Base-by-base conservation (phyloP, 2,888 invertebrate genomes). In the Macrophya annulata region DNA sequence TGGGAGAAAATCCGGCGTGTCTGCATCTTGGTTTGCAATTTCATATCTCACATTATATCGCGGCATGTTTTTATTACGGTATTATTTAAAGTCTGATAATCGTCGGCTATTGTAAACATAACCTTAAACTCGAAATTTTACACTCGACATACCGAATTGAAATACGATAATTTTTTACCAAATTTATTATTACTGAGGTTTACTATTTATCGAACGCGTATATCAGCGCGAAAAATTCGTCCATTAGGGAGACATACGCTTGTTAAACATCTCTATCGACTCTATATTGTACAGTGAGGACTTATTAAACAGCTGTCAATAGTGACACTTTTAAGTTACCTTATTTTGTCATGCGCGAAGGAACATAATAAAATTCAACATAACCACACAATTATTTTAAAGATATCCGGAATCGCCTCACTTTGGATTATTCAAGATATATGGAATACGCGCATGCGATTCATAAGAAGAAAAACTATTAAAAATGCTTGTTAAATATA, bases 31-130 rank as follows among this genome's bases (percentile, higher is more conserved):
- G 87, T 90, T 91, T 17, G 93, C 91, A 74, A 93, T 91, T 91
- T 93, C 91, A 89, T 93, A 93, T 84, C 92, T 93, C 72, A 93
- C 89, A 85, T 93, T 91, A 86, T 90, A 90, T 85, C 91, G 92
- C 89, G 93, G 91, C 93, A 93, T 93, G 90, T 87, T 90, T 86
- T 79, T 48, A 59, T 62, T n/a, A 37, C 48, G 43, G 12, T n/a
- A 15, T 48, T 76, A 48, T 31, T 31, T 3, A 37, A 45, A 51
- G 17, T 48, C 37, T 15, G 37, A 25, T 15, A 21, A 40, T 21
- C 43, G 43, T 62, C 48, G 25, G 31, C 59, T 48, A 25, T 17
- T n/a, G 86, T 87, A 87, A 87, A 87, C 88, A 88, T 88, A 88
- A 88, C 87, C 88, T 87, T 12, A 45, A 74, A 74, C 21, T 43